Evolutionary conservation across 1,140 invertebrate species (phyloP).

Genomic region (Panagrolaimus sp.): DNA sequence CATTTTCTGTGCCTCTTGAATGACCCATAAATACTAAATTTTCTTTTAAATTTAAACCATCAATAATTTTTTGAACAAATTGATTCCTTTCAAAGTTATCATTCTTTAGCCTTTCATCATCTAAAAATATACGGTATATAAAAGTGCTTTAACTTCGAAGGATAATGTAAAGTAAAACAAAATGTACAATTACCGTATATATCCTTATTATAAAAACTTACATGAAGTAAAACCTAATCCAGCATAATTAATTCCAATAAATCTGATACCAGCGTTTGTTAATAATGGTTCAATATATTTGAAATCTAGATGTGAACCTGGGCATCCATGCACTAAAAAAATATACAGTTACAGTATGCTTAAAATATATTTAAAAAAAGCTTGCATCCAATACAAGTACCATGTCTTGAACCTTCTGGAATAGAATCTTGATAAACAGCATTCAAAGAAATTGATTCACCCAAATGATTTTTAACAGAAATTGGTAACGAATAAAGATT

Average conservation of each 20-base stretch:
- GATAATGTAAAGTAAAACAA: no score
- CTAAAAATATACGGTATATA: no score
- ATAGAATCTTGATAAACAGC: constrained; percentile 31
- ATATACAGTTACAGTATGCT: no score
- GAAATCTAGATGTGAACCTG: constrained; percentile 52
- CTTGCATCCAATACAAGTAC: constrained; percentile 30
- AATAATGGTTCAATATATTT: constrained; percentile 42
- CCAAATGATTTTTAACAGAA: neutral
- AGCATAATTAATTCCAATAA: constrained; percentile 45
- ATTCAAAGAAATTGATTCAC: neutral
- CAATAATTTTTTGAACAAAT: constrained; percentile 36
- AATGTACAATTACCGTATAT: no score
- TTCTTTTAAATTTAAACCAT: constrained; percentile 28
- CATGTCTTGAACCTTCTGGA: constrained; percentile 18
- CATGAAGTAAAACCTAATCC: constrained; percentile 44
- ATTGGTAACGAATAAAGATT: neutral
- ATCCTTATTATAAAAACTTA: constrained; percentile 28
- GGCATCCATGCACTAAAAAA: constrained; percentile 42
- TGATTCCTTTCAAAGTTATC: constrained; percentile 36
- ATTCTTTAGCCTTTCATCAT: constrained; percentile 26
- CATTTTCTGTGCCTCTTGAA: constrained; percentile 40
- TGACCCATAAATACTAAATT: constrained; percentile 46
- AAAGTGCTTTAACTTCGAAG: no score
- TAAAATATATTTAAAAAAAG: no score
- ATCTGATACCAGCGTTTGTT: constrained; percentile 26